These are phyloP conservation scores for Toxotes lorentzi DNA, from an alignment of 2,797 vertebrate species.

Conservation along the genomic window DNA sequence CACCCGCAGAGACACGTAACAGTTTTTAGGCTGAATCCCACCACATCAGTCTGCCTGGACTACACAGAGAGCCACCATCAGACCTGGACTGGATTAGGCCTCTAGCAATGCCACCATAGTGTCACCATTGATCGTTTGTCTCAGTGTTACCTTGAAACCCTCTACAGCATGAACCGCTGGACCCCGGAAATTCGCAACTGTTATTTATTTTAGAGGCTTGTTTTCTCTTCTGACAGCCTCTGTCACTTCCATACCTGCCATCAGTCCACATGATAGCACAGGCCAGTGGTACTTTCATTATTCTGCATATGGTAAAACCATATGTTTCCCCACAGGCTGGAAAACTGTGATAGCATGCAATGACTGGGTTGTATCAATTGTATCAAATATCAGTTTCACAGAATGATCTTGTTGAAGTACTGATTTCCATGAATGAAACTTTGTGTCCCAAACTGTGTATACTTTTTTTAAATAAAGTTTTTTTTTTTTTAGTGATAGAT, in stretches of 20 bases:
- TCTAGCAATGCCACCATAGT: slow-evolving; percentile 2
- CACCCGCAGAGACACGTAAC: slow-evolving; percentile 72
- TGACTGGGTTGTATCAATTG: background rate
- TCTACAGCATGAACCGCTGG: slow-evolving; percentile 5
- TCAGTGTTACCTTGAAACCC: background rate
- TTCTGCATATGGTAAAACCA: background rate
- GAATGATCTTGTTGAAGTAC: background rate
- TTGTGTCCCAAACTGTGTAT: slow-evolving; percentile 19
- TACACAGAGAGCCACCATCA: slow-evolving; percentile 4
- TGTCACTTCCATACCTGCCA: background rate
- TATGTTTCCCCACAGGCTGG: background rate
- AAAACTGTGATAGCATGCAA: background rate
- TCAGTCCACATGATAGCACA: background rate
- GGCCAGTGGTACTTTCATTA: background rate
- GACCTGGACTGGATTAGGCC: slow-evolving; percentile 21
- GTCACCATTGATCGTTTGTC: slow-evolving; percentile 9
- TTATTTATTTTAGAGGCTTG: slow-evolving; percentile 12
- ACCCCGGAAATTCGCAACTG: background rate
- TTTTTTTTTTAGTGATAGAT: background rate
- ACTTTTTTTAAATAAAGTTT: slow-evolving; percentile 48
- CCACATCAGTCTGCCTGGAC: slow-evolving; percentile 7
- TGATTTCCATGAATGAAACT: background rate
- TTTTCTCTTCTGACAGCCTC: background rate
- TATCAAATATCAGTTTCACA: background rate
- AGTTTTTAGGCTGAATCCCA: slow-evolving; percentile 73